Base-by-base conservation (phyloP, 2,888 invertebrate genomes). In the Lasioglossum marginatum region DNA sequence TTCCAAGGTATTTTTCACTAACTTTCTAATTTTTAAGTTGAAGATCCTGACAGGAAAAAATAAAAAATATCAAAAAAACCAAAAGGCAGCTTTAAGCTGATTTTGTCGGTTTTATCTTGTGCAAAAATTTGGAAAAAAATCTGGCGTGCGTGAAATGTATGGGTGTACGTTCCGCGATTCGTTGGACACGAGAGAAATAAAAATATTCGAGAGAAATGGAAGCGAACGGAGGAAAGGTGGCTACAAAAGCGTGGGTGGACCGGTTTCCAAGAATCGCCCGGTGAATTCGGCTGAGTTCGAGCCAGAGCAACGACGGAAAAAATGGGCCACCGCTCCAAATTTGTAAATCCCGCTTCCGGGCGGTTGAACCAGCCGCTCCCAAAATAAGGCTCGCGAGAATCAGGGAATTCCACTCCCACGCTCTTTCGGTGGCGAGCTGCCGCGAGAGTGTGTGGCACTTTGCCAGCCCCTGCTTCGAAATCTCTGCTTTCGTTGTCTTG, bases 371-470 rank as follows among this genome's bases (percentile, higher is more conserved):
- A 77, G 52, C 82, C 81, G 79, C 68, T 87, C 89, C 89, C 83
- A 91, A 92, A 92, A 92, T 92, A 90, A 91, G 86, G 85, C 88
- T 92, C 91, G 88, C 90, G 91, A 91, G 91, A 91, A 92, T 90
- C 88, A 91, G 92, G 92, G 92, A 92, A 92, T 92, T 92, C 92
- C 92, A 87, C 92, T 92, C 92, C 91, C 92, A 92, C 92, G 92
- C 84, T 82, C 80, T 37, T 70, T 70, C 68, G 73, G 43, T 77
- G 73, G 48, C 79, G 81, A 34, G 70, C 77, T 57, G 68, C 68
- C 45, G 72, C 68, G 79, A 77, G 81, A 79, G 74, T 74, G 76
- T 77, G 81, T 87, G 87, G 89, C 91, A 81, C 66, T 48, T 48
- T 83, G 91, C 90, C 90, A 90, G 77, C 68, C 40, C 83, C 89